Conservation (phyloP, 35 echinoderm and acorn worm genomes). For the Eucidaris tribuloides region DNA sequence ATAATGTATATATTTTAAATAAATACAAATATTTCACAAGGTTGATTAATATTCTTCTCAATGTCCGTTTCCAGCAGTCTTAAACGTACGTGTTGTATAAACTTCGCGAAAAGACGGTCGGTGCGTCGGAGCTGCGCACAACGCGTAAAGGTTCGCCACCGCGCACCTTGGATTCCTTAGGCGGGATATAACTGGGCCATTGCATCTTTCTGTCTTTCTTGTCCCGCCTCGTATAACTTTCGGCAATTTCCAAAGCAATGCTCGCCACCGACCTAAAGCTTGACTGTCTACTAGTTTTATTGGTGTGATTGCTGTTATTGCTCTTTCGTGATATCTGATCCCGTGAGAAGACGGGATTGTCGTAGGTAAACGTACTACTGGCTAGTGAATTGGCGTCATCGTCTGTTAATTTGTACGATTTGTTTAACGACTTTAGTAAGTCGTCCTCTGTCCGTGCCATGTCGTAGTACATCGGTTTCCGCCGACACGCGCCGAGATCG, state of each 20-base stretch:
- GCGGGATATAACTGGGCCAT: constrained; percentile 68
- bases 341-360: constrained; percentile 77
- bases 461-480: constrained; percentile 83
- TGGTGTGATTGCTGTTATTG: constrained; percentile 16
- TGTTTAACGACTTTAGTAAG: constrained; percentile 53
- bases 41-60: too few species aligned
- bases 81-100: constrained; percentile 23
- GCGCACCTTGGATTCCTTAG: constrained; percentile 27
- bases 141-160: constrained; percentile 19
- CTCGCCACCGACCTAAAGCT: constrained; percentile 92
- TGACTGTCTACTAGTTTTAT: constrained; percentile 66
- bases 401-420: constrained; percentile 63
- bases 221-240: background rate
- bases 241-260: constrained; percentile 55
- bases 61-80: too few species aligned
- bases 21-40: too few species aligned
- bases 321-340: constrained; percentile 23
- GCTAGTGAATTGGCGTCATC: constrained; percentile 60
- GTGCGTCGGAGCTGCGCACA: constrained; percentile 22
- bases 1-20: too few species aligned
- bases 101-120: background rate
- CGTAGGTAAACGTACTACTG: constrained; percentile 86
- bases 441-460: constrained; percentile 78
- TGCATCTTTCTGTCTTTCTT: constrained; percentile 34
- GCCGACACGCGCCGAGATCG: constrained; percentile 70